These are phyloP conservation scores for Epicampocera succincta DNA, from an alignment of 2,888 invertebrate genomes.

Conservation along the genomic window DNA sequence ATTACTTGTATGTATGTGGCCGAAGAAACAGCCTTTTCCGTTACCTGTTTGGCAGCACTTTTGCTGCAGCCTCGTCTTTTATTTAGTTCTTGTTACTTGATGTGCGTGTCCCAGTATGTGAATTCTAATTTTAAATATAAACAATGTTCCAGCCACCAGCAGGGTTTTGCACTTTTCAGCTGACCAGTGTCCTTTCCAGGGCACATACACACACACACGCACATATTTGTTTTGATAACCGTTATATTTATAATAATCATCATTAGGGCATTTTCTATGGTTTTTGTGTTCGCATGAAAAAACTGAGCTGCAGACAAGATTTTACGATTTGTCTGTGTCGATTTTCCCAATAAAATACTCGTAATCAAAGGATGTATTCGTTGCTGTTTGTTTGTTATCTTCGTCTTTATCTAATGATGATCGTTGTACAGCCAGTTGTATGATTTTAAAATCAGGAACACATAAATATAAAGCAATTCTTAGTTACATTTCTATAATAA, in stretches of 20 bases:
- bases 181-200: not conserved
- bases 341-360: not conserved
- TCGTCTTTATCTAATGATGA: not conserved
- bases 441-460: too few species aligned
- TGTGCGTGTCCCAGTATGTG: conserved; percentile 35
- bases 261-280: conserved; percentile 64
- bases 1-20: conserved; percentile 4
- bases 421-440: too few species aligned
- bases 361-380: too few species aligned
- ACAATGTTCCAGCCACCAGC: conserved; percentile 47
- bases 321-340: conserved; percentile 22
- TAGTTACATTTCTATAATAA: too few species aligned
- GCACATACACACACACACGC: not conserved
- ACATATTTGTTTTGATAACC: conserved; percentile 26
- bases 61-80: conserved; percentile 2
- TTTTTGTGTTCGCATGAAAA: conserved; percentile 33
- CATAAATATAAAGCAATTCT: too few species aligned
- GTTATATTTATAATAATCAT: conserved; percentile 65
- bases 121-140: conserved; percentile 47
- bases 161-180: conserved; percentile 20
- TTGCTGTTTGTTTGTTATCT: too few species aligned
- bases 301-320: conserved; percentile 15
- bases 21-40: too few species aligned
- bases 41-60: conserved; percentile 40
- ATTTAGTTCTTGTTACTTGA: conserved; percentile 29